Evolutionary conservation across 2,113 vertebrate species (phyloP).

Genomic region (Vidua macroura): DNA sequence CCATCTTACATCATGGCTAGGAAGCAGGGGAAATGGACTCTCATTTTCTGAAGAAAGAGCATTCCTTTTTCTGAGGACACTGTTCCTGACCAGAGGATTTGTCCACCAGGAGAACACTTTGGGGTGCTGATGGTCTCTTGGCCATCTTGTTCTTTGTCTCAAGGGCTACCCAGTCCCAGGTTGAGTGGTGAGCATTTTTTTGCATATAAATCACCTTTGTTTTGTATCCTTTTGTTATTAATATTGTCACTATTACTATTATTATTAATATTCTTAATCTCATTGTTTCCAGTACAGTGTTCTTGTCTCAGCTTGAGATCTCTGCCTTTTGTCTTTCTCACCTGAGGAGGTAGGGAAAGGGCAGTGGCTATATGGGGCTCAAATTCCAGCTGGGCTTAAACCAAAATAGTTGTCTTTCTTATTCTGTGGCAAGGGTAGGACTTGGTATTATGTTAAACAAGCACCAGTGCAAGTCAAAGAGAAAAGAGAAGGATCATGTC

Average conservation of each 20-base stretch:
- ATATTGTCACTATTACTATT: background rate
- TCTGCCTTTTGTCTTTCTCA: background rate
- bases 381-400: background rate
- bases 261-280: background rate
- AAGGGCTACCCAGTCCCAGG: background rate
- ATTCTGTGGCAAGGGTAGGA: background rate
- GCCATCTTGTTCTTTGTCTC: background rate
- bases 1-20: background rate
- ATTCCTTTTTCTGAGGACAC: background rate
- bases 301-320: background rate
- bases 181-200: background rate
- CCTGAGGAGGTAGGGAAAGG: background rate
- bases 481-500: background rate
- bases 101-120: background rate
- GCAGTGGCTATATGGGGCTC: background rate
- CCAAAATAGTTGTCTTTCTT: background rate
- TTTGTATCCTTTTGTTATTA: background rate
- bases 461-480: background rate
- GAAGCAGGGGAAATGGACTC: background rate
- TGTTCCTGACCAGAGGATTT: background rate
- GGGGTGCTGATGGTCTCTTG: background rate
- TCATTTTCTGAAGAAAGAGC: background rate
- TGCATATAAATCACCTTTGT: background rate
- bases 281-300: background rate
- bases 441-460: background rate